Base-by-base conservation (phyloP, 2,113 vertebrate species). In the Azemiops feae region DNA sequence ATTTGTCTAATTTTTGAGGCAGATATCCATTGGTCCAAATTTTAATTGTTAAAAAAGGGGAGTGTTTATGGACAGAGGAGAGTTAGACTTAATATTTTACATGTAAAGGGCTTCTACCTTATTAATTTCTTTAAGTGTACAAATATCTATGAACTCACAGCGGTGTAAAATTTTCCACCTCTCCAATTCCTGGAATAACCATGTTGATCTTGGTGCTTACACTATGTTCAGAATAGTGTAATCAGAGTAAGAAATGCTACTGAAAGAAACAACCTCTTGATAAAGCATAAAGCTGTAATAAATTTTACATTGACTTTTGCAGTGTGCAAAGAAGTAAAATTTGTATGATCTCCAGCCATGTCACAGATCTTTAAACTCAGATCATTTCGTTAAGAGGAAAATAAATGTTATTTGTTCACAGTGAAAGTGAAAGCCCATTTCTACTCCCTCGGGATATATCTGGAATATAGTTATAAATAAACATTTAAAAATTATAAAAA, bases 401-500 rank as follows among this genome's bases (percentile, higher is more conserved):
- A 69, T 69, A n/a, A 34, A 74, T 34, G 64, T 74, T 34, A 74
- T 34, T 74, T 69, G 14, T 74, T 16, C 69, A 74, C n/a, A 74
- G 4, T 74, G 64, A n/a, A 34, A 74, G 5, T 74, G 14, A 34
- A 74, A 74, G 64, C n/a, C 30, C 64, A 74, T 74, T 74, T 69
- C 14, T n/a, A 60, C 14, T 34, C 64, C 30, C n/a, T 74, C 14
- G 2, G 14, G n/a, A 74, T 34, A 74, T 74, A 81, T 81, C n/a
- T 81, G n/a, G n/a, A 98, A 98, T 97, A 96, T 96, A 96, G 97
- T 96, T 98, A 97, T 96, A 97, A 98, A 97, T 96, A 98, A 97
- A 98, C 97, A 30, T 64, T 64, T 64, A 96, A 95, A 95, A 95
- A 96, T 95, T 97, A 98, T 97, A 14, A 2, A 57, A 89, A 57